phyloP scores from a whole-genome alignment of 2,888 invertebrate genomes.

The Parnassius glacialis region DNA sequence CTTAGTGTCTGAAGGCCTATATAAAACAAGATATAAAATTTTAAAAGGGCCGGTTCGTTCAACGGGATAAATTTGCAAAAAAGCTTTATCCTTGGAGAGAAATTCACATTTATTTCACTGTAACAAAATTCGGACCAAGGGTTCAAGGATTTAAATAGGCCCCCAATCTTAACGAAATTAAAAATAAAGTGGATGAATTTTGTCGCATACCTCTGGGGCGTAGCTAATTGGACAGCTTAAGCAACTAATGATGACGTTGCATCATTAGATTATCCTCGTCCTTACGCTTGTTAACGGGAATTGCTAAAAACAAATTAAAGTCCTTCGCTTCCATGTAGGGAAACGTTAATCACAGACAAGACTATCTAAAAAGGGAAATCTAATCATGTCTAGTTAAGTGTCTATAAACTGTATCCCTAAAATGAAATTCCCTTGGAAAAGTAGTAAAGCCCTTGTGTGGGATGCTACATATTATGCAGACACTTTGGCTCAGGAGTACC shows the following conservation, averaged over 20 bases:
- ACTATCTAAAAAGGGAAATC: too few relatives aligned
- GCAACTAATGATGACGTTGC: conserved; percentile 1
- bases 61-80: conserved; percentile 57
- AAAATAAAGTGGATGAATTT: conserved; percentile 38
- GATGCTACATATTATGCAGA: too few relatives aligned
- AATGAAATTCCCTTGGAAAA: too few relatives aligned
- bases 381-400: too few relatives aligned
- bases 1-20: conserved; percentile 33
- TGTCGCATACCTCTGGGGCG: conserved; percentile 6
- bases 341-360: too few relatives aligned
- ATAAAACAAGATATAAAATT: conserved; percentile 62
- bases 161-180: conserved; percentile 38
- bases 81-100: conserved; percentile 46
- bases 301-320: neutral
- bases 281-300: neutral
- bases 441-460: too few relatives aligned
- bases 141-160: conserved; percentile 44
- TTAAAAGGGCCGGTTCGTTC: conserved; percentile 44
- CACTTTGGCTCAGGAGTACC: too few relatives aligned
- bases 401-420: too few relatives aligned
- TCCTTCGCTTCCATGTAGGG: too few relatives aligned
- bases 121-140: conserved; percentile 36
- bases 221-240: conserved; percentile 12
- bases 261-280: neutral
- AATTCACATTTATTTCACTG: conserved; percentile 51